These are phyloP conservation scores for Heteropelma amictum DNA, from an alignment of 2,888 invertebrate genomes.

Conservation along the genomic window DNA sequence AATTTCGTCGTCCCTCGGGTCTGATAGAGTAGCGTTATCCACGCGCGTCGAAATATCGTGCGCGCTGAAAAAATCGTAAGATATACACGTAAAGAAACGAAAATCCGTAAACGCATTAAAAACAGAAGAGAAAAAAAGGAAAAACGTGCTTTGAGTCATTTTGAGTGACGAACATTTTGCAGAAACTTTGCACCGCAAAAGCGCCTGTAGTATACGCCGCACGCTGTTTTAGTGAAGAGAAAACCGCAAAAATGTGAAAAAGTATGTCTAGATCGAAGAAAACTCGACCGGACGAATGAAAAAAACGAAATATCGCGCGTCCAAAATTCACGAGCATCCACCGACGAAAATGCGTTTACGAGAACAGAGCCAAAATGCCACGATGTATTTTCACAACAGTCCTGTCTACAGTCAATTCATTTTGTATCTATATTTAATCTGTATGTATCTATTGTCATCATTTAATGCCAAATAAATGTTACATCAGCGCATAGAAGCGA, in stretches of 20 bases:
- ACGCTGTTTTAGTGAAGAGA: slow-evolving; percentile 20
- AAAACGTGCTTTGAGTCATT: slow-evolving; percentile 30
- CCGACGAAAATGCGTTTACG: slow-evolving; percentile 46
- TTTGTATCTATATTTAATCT: slow-evolving; percentile 76
- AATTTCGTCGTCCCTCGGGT: slow-evolving; percentile 34
- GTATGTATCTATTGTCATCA: slow-evolving; percentile 76
- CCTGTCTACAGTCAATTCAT: slow-evolving; percentile 77
- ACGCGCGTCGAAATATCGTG: slow-evolving; percentile 21
- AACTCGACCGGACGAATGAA: background rate
- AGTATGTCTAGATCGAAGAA: background rate
- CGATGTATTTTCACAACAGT: slow-evolving; percentile 77
- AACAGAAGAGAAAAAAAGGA: background rate
- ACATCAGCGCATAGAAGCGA: slow-evolving; percentile 76
- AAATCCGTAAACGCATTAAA: slow-evolving; percentile 50
- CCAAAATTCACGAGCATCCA: slow-evolving; percentile 24
- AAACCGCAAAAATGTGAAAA: background rate
- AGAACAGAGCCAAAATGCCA: slow-evolving; percentile 60
- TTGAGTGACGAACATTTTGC: slow-evolving; percentile 36
- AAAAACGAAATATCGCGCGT: slow-evolving; percentile 9
- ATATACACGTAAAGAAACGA: slow-evolving; percentile 12
- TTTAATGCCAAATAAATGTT: slow-evolving; percentile 78
- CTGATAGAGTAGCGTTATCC: background rate
- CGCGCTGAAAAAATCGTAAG: background rate
- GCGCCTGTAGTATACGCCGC: slow-evolving; percentile 39
- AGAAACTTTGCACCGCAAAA: slow-evolving; percentile 39